Percentiles rank a stretch among this genome's conserved stretches.
Conservation (phyloP, 1,140 invertebrate species). For the Caerostris extrusa region DNA sequence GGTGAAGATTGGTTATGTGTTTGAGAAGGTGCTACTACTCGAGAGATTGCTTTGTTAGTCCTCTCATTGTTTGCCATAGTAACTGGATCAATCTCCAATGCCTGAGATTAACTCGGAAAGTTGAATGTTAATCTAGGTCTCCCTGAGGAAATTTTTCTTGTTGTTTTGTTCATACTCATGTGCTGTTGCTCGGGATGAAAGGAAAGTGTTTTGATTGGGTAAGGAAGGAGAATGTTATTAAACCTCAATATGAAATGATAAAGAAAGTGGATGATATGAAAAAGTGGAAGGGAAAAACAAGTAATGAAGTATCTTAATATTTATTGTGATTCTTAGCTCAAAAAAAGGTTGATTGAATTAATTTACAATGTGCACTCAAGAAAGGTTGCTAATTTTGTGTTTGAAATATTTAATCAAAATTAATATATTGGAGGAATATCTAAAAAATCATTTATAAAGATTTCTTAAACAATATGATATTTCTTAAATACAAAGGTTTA, state of each 20-base stretch:
- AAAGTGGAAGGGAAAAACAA: too few relatives aligned
- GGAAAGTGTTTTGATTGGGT: constrained; percentile 10
- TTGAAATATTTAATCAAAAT: too few relatives aligned
- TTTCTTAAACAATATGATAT: too few relatives aligned
- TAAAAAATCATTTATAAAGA: too few relatives aligned
- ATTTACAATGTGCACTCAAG: too few relatives aligned
- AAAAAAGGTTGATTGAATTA: too few relatives aligned
- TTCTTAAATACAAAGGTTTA: too few relatives aligned
- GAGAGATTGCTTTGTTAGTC: not conserved
- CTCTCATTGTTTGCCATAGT: constrained; percentile 19
- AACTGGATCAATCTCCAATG: not conserved
- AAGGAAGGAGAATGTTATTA: not conserved
- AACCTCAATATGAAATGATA: not conserved
- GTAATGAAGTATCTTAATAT: too few relatives aligned
- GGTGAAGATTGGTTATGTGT: constrained; percentile 18
- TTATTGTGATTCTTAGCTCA: too few relatives aligned
- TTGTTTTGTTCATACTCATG: not conserved
- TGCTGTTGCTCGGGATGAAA: not conserved
- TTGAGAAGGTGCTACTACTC: constrained; percentile 22
- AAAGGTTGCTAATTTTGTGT: too few relatives aligned
- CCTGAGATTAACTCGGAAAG: not conserved
- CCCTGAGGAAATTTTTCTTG: not conserved
- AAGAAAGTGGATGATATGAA: not conserved
- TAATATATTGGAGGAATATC: too few relatives aligned
- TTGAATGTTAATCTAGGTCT: not conserved